Evolutionary conservation across 37 sponge, comb jelly and placozoan species (phyloP).

Genomic region (Diacarnus erythraeanus): DNA sequence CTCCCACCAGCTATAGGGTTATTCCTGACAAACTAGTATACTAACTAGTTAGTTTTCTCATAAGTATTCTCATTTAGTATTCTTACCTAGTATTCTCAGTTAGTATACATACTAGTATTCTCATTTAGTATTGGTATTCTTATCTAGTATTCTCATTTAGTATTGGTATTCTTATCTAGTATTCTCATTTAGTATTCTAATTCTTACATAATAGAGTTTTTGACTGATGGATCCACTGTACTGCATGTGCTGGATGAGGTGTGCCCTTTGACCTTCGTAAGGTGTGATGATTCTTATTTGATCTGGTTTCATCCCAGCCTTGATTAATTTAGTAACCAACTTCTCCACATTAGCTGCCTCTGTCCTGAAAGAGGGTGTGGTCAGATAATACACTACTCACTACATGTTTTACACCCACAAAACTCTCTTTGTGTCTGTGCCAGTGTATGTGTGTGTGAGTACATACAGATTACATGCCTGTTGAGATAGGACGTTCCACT

Average conservation of each 20-base stretch:
- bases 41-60: too few relatives aligned
- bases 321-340: constrained; percentile 88
- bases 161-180: not conserved
- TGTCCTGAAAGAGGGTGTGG: not conserved
- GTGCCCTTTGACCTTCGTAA: constrained; percentile 95
- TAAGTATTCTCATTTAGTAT: not conserved
- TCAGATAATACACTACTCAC: too few relatives aligned
- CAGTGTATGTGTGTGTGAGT: constrained; percentile 24
- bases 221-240: constrained; percentile 82
- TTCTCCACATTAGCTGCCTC: constrained; percentile 95
- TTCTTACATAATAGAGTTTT: constrained; percentile 80
- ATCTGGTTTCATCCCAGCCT: constrained; percentile 85
- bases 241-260: constrained; percentile 95
- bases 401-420: too few relatives aligned
- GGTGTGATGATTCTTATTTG: constrained; percentile 98
- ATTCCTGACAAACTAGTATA: too few relatives aligned
- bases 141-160: not conserved
- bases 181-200: not conserved
- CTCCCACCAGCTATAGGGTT: too few relatives aligned
- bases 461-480: constrained; percentile 37
- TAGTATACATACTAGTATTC: too few relatives aligned
- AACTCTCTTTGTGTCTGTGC: constrained; percentile 6
- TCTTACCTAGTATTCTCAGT: not conserved
- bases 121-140: not conserved
- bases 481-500: constrained; percentile 95